phyloP scores from a whole-genome alignment of 2,113 vertebrate species.

The Gymnobelideus leadbeateri region DNA sequence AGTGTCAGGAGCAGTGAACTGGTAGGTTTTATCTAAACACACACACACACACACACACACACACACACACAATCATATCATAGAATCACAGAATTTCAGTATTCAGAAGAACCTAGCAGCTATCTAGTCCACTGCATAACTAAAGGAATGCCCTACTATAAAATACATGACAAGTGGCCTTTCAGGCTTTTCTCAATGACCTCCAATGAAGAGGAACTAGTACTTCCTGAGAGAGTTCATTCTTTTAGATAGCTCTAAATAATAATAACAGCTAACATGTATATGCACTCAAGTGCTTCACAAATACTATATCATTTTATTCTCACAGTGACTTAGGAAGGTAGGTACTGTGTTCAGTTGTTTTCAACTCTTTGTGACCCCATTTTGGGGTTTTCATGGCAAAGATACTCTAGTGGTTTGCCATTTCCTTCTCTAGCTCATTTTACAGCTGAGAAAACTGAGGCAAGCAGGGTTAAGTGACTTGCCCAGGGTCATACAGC shows the following conservation, averaged over 20 bases:
- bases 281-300: not conserved
- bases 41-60: no score
- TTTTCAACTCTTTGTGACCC: no score
- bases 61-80: not conserved
- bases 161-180: not conserved
- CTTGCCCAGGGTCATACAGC: no score
- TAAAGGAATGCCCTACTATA: not conserved
- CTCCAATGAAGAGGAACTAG: not conserved
- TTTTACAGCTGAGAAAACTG: no score
- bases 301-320: no score
- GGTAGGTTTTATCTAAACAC: not conserved
- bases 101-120: not conserved
- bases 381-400: no score
- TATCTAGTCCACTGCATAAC: not conserved
- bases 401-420: no score
- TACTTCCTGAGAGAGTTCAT: not conserved
- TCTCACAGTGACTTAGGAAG: not conserved
- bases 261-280: not conserved
- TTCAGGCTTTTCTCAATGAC: not conserved
- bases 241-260: not conserved
- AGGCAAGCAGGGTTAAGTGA: no score
- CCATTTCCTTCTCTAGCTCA: no score
- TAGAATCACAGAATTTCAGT: not conserved
- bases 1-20: not conserved
- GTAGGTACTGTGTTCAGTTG: not conserved